Conservation (phyloP, 2,113 vertebrate species). For the Crotophaga sulcirostris region DNA sequence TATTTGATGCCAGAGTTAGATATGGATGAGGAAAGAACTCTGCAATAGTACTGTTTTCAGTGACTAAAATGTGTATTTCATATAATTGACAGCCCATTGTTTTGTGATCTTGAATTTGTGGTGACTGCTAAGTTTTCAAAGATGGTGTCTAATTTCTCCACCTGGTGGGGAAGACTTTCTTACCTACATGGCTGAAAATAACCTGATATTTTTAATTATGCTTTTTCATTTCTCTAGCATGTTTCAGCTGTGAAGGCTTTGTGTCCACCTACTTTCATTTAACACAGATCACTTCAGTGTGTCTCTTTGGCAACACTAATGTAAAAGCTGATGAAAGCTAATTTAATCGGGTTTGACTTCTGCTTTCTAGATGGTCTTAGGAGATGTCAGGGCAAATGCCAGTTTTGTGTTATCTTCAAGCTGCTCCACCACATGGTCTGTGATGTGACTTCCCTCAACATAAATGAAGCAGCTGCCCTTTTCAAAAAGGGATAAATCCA, state of each 20-base stretch:
- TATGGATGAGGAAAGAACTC: background rate
- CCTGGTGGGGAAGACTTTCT: background rate
- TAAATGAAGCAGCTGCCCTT: background rate
- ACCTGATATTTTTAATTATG: background rate
- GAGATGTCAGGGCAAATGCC: fast-evolving
- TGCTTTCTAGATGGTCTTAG: background rate
- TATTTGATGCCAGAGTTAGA: background rate
- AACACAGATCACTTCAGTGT: background rate
- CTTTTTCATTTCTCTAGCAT: background rate
- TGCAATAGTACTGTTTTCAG: background rate
- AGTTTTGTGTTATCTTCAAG: background rate
- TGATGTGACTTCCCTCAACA: background rate
- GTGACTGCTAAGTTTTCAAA: background rate
- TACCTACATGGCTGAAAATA: background rate
- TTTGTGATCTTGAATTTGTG: background rate
- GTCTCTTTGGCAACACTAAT: background rate
- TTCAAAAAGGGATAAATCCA: background rate
- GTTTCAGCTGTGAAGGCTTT: background rate
- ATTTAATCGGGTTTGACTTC: background rate
- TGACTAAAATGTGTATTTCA: background rate
- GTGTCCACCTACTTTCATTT: background rate
- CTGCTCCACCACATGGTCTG: background rate
- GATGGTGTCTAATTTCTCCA: background rate
- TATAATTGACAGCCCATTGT: background rate
- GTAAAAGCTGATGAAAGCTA: background rate